Evolutionary conservation across 2,113 vertebrate species (phyloP).

Genomic region (Microcebus griseorufus): DNA sequence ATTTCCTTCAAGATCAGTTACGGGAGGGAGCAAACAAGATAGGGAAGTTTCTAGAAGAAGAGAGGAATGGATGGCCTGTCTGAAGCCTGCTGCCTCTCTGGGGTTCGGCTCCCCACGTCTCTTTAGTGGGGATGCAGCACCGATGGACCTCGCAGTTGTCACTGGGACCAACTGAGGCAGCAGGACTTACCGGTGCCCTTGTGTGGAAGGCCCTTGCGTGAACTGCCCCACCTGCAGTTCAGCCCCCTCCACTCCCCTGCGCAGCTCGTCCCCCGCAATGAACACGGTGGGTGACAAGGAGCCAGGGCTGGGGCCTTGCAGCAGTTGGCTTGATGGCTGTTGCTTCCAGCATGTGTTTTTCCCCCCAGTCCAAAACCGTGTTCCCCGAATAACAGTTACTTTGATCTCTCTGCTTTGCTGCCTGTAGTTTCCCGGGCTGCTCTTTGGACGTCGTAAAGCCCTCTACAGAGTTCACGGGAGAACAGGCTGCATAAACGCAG

Average conservation of each 20-base stretch:
- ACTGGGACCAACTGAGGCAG: background rate
- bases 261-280: rapidly evolving
- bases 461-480: background rate
- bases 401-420: background rate
- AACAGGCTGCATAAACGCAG: background rate
- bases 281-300: rapidly evolving
- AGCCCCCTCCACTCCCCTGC: background rate
- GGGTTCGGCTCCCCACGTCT: background rate
- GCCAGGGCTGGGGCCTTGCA: rapidly evolving
- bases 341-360: background rate
- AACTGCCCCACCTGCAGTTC: background rate
- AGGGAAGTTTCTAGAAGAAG: background rate
- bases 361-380: rapidly evolving
- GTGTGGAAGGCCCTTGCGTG: background rate
- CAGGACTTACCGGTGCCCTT: background rate
- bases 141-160: background rate
- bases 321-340: rapidly evolving
- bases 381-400: background rate
- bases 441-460: background rate
- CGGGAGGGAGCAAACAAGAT: background rate
- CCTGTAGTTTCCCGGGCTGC: background rate
- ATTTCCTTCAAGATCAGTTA: too few relatives aligned
- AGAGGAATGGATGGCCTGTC: background rate
- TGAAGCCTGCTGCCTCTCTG: background rate
- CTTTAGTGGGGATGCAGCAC: background rate